Evolutionary conservation across 2,888 invertebrate species (phyloP).

Genomic region (Nipponacmea schrenckii): DNA sequence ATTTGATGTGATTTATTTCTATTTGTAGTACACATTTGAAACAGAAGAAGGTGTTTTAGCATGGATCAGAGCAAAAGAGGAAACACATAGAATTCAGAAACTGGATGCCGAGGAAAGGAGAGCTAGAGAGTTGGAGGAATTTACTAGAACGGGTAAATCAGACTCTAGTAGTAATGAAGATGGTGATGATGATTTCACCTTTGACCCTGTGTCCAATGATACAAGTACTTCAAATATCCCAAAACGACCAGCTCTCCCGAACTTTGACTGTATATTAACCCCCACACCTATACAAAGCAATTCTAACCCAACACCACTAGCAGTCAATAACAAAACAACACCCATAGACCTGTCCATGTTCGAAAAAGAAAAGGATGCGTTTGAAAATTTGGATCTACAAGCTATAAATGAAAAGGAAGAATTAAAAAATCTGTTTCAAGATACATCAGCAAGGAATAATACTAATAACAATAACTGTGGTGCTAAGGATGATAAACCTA

Average conservation of each 20-base stretch:
- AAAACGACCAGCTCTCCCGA: constrained; percentile 20
- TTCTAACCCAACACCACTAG: constrained; percentile 1
- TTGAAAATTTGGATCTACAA: constrained; percentile 55
- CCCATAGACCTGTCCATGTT: constrained; percentile 53
- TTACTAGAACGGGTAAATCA: constrained; percentile 11
- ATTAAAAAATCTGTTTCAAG: constrained; percentile 46
- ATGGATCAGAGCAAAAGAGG: constrained; percentile 54
- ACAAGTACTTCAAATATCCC: constrained; percentile 20
- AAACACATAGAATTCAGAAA: constrained; percentile 35
- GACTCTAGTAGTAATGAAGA: constrained; percentile 7
- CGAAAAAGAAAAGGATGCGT: constrained; percentile 58
- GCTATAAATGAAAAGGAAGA: constrained; percentile 58
- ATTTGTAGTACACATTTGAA: constrained; percentile 56
- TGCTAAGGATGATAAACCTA: background rate
- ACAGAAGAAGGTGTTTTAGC: constrained; percentile 57
- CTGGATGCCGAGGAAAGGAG: constrained; percentile 25
- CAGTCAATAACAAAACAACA: constrained; percentile 20
- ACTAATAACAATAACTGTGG: constrained; percentile 5
- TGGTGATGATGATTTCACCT: constrained; percentile 21
- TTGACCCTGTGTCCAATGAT: constrained; percentile 14
- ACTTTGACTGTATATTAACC: constrained; percentile 13
- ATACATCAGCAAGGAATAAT: constrained; percentile 17
- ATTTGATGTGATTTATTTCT: constrained; percentile 15
- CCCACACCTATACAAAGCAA: constrained; percentile 2
- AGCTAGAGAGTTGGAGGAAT: constrained; percentile 15